Evolutionary conservation across 2,797 vertebrate species (phyloP), one percentile per base, ranked within the genome.

Genomic region (Salmo trutta): DNA sequence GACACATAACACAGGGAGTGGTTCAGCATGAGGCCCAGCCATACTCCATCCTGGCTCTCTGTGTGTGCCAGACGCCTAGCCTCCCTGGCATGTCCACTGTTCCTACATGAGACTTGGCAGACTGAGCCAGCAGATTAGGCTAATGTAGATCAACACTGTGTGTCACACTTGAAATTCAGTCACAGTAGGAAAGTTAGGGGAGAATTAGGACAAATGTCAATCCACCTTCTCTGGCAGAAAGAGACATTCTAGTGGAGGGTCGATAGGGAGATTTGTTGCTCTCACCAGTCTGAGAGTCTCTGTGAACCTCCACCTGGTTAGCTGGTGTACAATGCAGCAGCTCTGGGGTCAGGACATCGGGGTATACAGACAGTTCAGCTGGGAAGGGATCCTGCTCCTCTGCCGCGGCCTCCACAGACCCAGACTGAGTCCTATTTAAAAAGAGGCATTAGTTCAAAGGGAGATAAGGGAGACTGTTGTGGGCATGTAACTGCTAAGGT

Each of bases 281-380:
- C 93, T 93, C 85, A 95, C 93, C 94, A 86, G 90, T 83, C 70
- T 93, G 91, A 2, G 87, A 90, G 90, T 95, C 95, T 71, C 93
- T 95, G 91, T 99, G 97, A 52, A 92, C 90, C 91, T 96, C 95
- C 86, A 98, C 90, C 69, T 91, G 86, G 75, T 95, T 98, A 81
- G 97, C 97, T 41, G 94, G 93, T 0, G 95, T 93, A 83, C 94
- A 97, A 0, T 82, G 91, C 83, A 93, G 82, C 74, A 82, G 86
- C 81, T 94, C 95, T 52, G 93, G 90, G 84, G 91, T 94, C 74
- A 93, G 89, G 76, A 92, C 77, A 76, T 96, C 95, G 75, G 94
- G 89, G 81, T 97, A 96, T 70, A 98, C 88, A 10, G 96, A 96
- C 74, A 98, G 87, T 12, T 97, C 95, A 76, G 89, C 89, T 41